These are phyloP conservation scores for Monomorium pharaonis DNA, from an alignment of 1,140 invertebrate species.

Conservation along the genomic window DNA sequence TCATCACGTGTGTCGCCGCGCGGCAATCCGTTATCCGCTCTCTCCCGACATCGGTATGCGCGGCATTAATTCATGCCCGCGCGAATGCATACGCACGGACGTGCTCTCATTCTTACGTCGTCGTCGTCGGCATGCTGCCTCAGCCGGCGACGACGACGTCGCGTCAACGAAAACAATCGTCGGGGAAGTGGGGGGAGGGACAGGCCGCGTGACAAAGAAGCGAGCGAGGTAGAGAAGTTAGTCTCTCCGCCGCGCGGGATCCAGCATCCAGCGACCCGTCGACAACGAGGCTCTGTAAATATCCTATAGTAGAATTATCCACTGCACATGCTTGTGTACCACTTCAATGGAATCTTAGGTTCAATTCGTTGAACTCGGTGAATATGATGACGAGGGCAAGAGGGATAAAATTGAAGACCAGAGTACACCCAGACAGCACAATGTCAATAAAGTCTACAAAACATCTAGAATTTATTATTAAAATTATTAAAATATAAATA, in stretches of 20 bases:
- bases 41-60: conserved; percentile 43
- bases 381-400: background rate
- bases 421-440: background rate
- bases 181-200: background rate
- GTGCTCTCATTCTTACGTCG: conserved; percentile 41
- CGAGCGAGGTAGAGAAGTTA: too few species aligned
- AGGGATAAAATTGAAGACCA: background rate
- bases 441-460: too few species aligned
- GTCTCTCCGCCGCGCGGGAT: background rate
- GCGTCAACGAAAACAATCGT: conserved; percentile 32
- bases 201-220: background rate
- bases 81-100: conserved; percentile 12
- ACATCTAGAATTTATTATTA: too few species aligned
- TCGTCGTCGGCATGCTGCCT: background rate
- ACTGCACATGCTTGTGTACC: background rate
- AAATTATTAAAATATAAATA: too few species aligned
- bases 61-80: conserved; percentile 46
- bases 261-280: background rate
- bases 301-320: background rate
- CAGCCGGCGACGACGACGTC: background rate
- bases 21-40: conserved; percentile 31
- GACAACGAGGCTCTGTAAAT: background rate
- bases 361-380: background rate
- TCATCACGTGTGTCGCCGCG: conserved; percentile 10
- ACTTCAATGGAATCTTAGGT: background rate